Conservation (phyloP, 2,888 invertebrate species). For the Epirrita christyi region DNA sequence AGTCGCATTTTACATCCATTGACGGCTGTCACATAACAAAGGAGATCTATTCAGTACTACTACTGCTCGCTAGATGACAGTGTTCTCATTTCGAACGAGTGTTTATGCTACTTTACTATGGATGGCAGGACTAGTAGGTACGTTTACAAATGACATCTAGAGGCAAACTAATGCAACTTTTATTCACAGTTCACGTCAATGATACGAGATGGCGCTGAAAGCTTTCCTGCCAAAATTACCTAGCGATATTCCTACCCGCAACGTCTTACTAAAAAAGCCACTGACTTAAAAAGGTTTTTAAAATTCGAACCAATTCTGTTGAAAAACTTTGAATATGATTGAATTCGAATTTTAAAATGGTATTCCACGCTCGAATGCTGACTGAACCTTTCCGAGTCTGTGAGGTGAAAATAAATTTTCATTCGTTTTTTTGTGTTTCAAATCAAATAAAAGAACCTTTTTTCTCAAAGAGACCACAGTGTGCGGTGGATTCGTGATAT, state of each 20-base stretch:
- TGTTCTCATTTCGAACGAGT: neutral
- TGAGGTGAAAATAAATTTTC: no score
- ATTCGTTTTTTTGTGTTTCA: no score
- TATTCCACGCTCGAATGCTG: no score
- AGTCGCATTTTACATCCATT: conserved; percentile 1
- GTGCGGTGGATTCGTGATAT: conserved; percentile 50
- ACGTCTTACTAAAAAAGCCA: no score
- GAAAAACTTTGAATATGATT: no score
- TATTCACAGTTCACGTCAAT: neutral
- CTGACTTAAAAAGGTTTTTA: no score
- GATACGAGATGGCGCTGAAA: neutral
- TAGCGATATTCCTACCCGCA: no score
- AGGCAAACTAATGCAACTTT: neutral
- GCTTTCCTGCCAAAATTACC: no score
- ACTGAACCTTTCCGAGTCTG: no score
- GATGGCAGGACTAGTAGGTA: conserved; percentile 39
- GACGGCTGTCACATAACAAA: conserved; percentile 28
- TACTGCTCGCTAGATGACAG: conserved; percentile 24
- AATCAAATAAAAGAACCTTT: no score
- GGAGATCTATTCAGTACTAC: conserved; percentile 27
- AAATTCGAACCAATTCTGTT: no score
- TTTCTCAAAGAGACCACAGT: conserved; percentile 48
- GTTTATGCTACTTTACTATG: conserved; percentile 40
- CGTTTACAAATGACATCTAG: neutral
- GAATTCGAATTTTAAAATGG: no score